phyloP scores from a whole-genome alignment of 2,113 vertebrate species.

The Thalassoma bifasciatum region DNA sequence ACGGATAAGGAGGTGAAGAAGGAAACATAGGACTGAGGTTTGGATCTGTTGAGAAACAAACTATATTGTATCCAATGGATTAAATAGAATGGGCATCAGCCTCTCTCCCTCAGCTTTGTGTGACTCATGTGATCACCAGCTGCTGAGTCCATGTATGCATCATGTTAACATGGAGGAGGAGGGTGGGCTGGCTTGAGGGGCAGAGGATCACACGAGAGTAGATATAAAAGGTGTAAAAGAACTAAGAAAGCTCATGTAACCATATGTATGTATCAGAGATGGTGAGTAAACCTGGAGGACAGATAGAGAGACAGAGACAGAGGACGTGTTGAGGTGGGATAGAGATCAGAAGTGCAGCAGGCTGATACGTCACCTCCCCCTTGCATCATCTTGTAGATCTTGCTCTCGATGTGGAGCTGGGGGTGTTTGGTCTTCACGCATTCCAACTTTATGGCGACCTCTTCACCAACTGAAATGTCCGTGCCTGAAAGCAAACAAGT shows the following conservation, averaged over 20 bases:
- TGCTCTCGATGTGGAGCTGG: conserved; percentile 98
- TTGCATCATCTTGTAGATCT: conserved; percentile 99
- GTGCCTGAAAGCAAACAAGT: conserved; percentile 82
- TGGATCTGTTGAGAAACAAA: no score
- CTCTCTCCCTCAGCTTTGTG: not conserved
- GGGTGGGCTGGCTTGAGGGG: not conserved
- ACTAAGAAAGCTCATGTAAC: not conserved
- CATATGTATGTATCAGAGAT: not conserved
- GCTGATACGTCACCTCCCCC: conserved; percentile 87
- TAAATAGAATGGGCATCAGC: not conserved
- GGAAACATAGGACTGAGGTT: no score
- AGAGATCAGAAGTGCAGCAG: not conserved
- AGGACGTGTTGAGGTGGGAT: not conserved
- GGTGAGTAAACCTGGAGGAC: not conserved
- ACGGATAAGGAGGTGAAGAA: no score
- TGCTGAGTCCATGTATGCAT: not conserved
- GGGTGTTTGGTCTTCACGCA: conserved; percentile 98
- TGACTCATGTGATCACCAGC: not conserved
- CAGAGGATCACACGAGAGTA: not conserved
- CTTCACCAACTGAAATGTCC: conserved; percentile 93
- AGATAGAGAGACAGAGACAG: no score
- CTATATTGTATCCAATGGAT: no score
- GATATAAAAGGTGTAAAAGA: not conserved
- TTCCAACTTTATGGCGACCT: conserved; percentile 96
- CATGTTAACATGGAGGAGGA: conserved; percentile 3